Conservation (phyloP, 2,888 invertebrate genomes). For the Lycophotia porphyrea region DNA sequence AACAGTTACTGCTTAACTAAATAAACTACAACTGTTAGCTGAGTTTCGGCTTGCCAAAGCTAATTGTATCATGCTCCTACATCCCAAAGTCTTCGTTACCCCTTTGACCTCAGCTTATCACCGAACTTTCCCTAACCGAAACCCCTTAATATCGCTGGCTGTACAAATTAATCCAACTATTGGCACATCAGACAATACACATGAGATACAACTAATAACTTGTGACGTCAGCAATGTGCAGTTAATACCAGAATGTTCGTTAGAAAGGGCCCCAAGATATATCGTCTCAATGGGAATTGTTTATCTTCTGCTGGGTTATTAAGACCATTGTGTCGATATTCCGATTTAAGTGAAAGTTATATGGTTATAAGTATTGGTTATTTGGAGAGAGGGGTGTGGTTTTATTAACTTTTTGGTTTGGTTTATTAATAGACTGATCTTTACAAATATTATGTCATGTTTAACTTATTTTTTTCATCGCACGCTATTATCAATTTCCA, state of each 20-base stretch:
- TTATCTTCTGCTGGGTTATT: conserved; percentile 80
- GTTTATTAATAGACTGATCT: not conserved
- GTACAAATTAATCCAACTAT: conserved; percentile 75
- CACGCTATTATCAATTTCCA: no score
- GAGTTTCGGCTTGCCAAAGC: conserved; percentile 42
- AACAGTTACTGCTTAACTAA: conserved; percentile 21
- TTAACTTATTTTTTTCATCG: not conserved
- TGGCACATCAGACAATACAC: conserved; percentile 78
- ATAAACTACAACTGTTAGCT: conserved; percentile 38
- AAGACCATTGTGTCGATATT: conserved; percentile 77
- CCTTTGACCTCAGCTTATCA: conserved; percentile 58
- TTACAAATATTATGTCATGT: not conserved
- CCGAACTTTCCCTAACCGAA: conserved; percentile 56
- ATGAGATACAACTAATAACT: conserved; percentile 76
- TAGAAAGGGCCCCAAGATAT: conserved; percentile 76
- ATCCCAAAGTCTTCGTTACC: conserved; percentile 46
- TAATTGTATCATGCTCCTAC: conserved; percentile 56
- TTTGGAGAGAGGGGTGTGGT: conserved; percentile 11
- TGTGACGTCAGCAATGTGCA: conserved; percentile 78
- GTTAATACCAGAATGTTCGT: conserved; percentile 72
- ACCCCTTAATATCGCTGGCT: conserved; percentile 64
- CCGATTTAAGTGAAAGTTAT: conserved; percentile 71
- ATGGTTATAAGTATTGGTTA: conserved; percentile 58
- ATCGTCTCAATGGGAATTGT: conserved; percentile 84
- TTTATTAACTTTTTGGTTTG: not conserved